Percentiles rank a stretch among this genome's conserved stretches.
These are phyloP conservation scores for Bombus haemorrhoidalis DNA, from an alignment of 1,140 invertebrate species.

Conservation along the genomic window DNA sequence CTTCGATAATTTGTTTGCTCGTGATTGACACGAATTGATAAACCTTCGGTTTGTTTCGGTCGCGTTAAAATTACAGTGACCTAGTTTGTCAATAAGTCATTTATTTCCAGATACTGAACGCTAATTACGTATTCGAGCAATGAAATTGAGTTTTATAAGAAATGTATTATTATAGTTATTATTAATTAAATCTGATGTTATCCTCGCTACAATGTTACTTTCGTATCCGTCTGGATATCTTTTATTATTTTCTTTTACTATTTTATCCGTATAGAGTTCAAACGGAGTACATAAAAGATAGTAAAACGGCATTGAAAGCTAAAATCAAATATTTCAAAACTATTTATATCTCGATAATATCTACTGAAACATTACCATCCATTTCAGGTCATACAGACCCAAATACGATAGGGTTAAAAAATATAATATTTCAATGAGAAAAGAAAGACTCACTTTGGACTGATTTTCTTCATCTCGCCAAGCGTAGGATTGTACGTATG, in stretches of 20 bases:
- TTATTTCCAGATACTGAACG: background rate
- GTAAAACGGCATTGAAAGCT: background rate
- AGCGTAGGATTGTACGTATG: slow-evolving; percentile 86
- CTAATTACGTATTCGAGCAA: background rate
- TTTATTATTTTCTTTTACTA: background rate
- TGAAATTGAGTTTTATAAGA: background rate
- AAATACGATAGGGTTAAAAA: background rate
- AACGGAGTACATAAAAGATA: too few species aligned
- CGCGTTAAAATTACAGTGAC: background rate
- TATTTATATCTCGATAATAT: background rate
- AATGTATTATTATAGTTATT: background rate
- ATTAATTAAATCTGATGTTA: too few species aligned
- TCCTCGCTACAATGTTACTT: too few species aligned
- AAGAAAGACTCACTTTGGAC: slow-evolving; percentile 83
- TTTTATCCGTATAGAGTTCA: background rate
- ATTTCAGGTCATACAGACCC: too few species aligned
- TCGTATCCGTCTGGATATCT: too few species aligned
- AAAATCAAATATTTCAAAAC: background rate
- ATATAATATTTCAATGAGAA: background rate
- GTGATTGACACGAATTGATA: background rate
- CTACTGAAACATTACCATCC: background rate
- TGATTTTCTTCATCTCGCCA: slow-evolving; percentile 85
- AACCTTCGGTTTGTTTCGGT: background rate
- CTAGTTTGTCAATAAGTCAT: background rate
- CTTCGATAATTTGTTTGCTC: background rate